Percentiles rank a stretch among this genome's conserved stretches.
phyloP scores from a whole-genome alignment of 2,113 vertebrate species.

The Phrynosoma blainvillii region DNA sequence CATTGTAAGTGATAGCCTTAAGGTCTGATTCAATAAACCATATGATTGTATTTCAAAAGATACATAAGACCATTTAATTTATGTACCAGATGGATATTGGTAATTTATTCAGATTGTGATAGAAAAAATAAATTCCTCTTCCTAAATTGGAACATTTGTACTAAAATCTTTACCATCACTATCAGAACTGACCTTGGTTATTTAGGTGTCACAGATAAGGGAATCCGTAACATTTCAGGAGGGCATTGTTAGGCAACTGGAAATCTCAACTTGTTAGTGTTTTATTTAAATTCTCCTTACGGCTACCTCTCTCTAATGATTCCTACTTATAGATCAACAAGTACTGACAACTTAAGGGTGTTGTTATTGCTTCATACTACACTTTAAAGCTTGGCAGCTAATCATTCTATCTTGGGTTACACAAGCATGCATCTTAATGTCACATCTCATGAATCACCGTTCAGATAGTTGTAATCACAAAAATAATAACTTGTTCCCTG shows the following conservation, averaged over 20 bases:
- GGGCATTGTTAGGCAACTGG: not conserved
- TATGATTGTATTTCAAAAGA: conserved; percentile 50
- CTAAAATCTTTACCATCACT: conserved; percentile 33
- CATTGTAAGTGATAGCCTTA: conserved; percentile 53
- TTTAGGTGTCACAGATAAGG: not conserved
- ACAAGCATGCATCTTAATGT: not conserved
- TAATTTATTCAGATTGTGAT: conserved; percentile 61
- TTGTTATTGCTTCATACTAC: not conserved
- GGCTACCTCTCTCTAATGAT: not conserved
- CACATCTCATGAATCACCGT: not conserved
- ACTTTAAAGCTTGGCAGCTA: not conserved
- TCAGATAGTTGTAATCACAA: not conserved
- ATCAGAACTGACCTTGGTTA: not conserved
- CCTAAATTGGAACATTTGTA: conserved; percentile 11
- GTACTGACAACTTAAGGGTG: not conserved
- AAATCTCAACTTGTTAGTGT: not conserved
- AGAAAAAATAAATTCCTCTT: conserved; percentile 33
- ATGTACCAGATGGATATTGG: conserved; percentile 38
- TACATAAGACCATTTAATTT: conserved; percentile 47
- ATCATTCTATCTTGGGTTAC: not conserved
- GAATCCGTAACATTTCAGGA: not conserved
- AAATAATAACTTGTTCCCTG: not conserved
- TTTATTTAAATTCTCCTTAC: not conserved
- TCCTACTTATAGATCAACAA: not conserved
- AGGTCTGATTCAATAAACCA: conserved; percentile 39